Conservation (phyloP, 1,140 invertebrate genomes). For the Arion vulgaris region DNA sequence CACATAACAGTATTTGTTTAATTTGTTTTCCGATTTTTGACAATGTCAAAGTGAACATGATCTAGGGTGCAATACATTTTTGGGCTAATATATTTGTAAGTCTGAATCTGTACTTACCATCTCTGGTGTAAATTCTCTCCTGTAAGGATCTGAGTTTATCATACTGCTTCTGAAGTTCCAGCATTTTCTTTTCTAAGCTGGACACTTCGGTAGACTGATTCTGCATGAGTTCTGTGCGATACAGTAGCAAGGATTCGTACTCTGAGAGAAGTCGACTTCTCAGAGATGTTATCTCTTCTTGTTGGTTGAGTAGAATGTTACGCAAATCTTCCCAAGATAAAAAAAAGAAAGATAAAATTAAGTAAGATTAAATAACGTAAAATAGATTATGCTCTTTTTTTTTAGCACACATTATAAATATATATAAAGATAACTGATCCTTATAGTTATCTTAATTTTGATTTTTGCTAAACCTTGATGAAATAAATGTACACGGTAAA, state of each 20-base stretch:
- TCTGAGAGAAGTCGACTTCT: slow-evolving; percentile 55
- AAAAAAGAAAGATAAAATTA: background rate
- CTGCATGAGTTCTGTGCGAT: slow-evolving; percentile 49
- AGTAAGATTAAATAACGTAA: too few relatives aligned
- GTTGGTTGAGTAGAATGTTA: slow-evolving; percentile 53
- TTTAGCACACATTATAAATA: too few relatives aligned
- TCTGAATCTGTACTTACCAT: slow-evolving; percentile 18
- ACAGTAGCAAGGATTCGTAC: slow-evolving; percentile 54
- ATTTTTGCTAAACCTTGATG: too few relatives aligned
- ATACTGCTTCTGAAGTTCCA: slow-evolving; percentile 54
- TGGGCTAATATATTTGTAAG: too few relatives aligned
- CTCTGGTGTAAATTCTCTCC: slow-evolving; percentile 36
- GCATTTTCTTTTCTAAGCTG: slow-evolving; percentile 58
- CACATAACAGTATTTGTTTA: too few relatives aligned
- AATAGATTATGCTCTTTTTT: background rate
- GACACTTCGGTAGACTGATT: slow-evolving; percentile 55
- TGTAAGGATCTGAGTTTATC: slow-evolving; percentile 52
- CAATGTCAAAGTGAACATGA: too few relatives aligned
- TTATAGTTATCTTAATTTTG: too few relatives aligned
- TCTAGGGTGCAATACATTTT: too few relatives aligned
- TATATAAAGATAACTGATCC: too few relatives aligned
- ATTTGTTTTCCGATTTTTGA: too few relatives aligned
- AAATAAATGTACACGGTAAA: too few relatives aligned
- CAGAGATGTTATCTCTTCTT: slow-evolving; percentile 56
- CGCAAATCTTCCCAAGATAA: slow-evolving; percentile 40